These are phyloP conservation scores for Mixornis gularis DNA, from an alignment of 2,113 vertebrate genomes.

Conservation along the genomic window DNA sequence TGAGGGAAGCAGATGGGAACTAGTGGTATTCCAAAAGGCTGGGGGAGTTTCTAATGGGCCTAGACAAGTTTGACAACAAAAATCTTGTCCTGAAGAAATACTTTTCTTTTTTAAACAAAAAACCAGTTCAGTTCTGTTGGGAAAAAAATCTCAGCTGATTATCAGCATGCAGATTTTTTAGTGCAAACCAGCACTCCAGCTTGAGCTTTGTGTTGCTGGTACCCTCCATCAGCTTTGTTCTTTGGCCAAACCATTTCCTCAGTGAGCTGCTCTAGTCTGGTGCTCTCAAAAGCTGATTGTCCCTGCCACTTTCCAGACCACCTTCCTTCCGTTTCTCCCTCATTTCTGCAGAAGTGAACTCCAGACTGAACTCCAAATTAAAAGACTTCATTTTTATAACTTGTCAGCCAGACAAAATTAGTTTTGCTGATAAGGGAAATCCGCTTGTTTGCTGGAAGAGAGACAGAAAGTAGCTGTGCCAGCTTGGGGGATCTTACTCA, in stretches of 20 bases:
- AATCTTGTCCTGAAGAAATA: neutral
- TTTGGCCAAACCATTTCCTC: neutral
- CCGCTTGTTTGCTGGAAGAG: neutral
- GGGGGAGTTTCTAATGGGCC: neutral
- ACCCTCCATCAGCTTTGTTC: neutral
- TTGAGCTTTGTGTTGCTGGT: neutral
- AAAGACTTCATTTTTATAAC: neutral
- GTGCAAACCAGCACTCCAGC: neutral
- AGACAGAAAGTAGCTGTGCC: neutral
- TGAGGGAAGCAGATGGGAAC: neutral
- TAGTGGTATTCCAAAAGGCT: neutral
- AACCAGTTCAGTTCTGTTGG: neutral
- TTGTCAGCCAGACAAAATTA: neutral
- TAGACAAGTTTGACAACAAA: neutral
- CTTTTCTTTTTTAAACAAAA: neutral
- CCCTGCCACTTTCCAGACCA: neutral
- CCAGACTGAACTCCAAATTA: neutral
- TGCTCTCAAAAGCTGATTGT: neutral
- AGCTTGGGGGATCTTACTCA: fast-evolving
- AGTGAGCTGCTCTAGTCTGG: neutral
- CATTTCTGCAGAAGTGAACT: neutral
- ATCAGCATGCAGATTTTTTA: neutral
- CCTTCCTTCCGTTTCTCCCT: neutral
- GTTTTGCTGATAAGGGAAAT: constrained; percentile 33
- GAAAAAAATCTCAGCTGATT: neutral